Conservation (phyloP, 1,140 invertebrate genomes). For the Littorina saxatilis region DNA sequence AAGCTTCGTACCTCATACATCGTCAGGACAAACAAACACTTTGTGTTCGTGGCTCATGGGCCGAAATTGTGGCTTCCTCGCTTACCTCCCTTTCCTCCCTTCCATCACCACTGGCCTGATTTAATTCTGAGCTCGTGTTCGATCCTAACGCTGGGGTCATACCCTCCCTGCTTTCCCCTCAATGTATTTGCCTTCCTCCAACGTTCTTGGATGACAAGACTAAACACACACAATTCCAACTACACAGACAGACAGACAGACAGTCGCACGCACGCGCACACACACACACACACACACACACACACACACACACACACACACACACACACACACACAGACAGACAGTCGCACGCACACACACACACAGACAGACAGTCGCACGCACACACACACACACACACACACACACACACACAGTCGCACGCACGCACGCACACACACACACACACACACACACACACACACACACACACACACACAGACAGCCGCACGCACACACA, state of each 20-base stretch:
- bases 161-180: neutral
- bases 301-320: neutral
- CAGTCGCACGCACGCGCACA: neutral
- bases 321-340: too few relatives aligned
- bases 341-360: conserved; percentile 19
- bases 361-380: too few relatives aligned
- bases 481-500: neutral
- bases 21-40: too few relatives aligned
- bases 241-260: too few relatives aligned
- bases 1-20: too few relatives aligned
- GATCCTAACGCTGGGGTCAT: neutral
- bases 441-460: conserved; percentile 9
- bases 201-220: too few relatives aligned
- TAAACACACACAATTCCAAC: neutral
- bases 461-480: conserved; percentile 4
- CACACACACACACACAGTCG: conserved; percentile 3
- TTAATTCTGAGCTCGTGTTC: neutral
- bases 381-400: neutral
- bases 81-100: too few relatives aligned
- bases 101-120: too few relatives aligned
- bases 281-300: neutral
- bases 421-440: neutral
- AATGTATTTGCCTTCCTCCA: neutral
- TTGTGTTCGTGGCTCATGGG: too few relatives aligned
- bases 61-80: neutral